Evolutionary conservation across 2,113 vertebrate genomes (phyloP), one percentile per base, ranked within the genome.

Genomic region (Tringa solitaria): DNA sequence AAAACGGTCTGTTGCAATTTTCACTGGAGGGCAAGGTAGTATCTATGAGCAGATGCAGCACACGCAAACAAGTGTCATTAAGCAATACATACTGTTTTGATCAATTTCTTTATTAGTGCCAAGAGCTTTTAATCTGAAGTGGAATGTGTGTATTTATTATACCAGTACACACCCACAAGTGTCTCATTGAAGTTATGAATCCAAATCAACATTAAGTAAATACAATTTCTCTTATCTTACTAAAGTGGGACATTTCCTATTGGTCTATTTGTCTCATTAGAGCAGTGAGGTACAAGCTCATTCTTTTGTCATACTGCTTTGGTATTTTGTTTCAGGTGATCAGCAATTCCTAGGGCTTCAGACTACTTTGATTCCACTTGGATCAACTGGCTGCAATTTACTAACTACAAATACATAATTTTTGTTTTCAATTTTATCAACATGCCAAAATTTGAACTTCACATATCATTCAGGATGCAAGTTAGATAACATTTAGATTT

Each of bases 131-230:
- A 73, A 63, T 81, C 19, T 39, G 41, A 4, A 26, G 35, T 45
- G 39, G 70, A 78, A 79, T 33, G 35, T 39, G 60, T 67, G 16
- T 33, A 10, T 68, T 92, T 83, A 84, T 51, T 70, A 20, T 21
- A 84, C 8, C 26, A 78, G 20, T 26, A 65, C 89, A 95, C 93
- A 94, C 94, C 91, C 95, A 79, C 14, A 91, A 75, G 57, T 21
- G 63, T 88, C 82, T 95, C 90, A 83, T 61, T 27, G 43, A 88
- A 12, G 11, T 91, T 87, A 89, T 39, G 48, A 87, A 70, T 78
- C 60, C 56, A 8, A 92, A 35, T 24, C 18, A 48, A 24, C 22
- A 21, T 35, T 75, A 87, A 72, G 30, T 74, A 90, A 94, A 92
- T 45, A 87, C 21, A 70, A 39, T 60, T 56, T 93, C 12, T 75